Evolutionary conservation across 23 tunicate species (phyloP), one percentile per base, ranked within the genome.

Genomic region (Trididemnum miniatum): DNA sequence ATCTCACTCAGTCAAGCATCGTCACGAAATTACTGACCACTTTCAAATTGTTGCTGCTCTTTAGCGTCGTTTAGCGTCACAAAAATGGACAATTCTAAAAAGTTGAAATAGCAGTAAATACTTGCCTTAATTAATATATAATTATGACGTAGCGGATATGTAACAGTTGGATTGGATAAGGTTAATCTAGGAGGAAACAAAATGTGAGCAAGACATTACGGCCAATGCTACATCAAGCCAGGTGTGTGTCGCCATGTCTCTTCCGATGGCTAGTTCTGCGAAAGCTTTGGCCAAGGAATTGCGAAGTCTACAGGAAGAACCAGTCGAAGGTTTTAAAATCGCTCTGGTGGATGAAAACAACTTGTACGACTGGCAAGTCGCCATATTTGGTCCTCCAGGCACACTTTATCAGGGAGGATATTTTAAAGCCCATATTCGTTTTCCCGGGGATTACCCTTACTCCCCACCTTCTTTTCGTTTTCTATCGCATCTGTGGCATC

Each of bases 401-500:
- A 95, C 99, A 5, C 72, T 87, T 2, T 95, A 90, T 57, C 89
- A 95, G 87, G 99, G 99, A 62, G 99, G 99, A 5, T 95, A 95
- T 65, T 95, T 95, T 72, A 95, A 95, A 85, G 99, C 99, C 32
- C 94, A 87, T 34, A 84, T 95, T 35, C 87, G 99, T 27, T 95
- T 95, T 80, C 99, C 99, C 22, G 99, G 99, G 22, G 96, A 95
- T 69, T 95, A 95, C 50, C 99, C 99, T 9, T 95, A 89, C 65
- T 90, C 96, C 0, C 96, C 99, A 20, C 99, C 99, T 15, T 92
- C 96, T 20, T 95, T 95, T 74, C 84, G 94, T 3, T 95, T 95
- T 73, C 34, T 95, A 32, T 77, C 96, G 0, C 95, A 84, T 65
- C 80, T 95, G 15, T 95, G 99, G 99, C 99, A 95, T 63, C 99